A percentile compares a stretch with the other conserved stretches of the same genome.
These are phyloP conservation scores for Sterna hirundo DNA, from an alignment of 2,113 vertebrate species.

Conservation along the genomic window DNA sequence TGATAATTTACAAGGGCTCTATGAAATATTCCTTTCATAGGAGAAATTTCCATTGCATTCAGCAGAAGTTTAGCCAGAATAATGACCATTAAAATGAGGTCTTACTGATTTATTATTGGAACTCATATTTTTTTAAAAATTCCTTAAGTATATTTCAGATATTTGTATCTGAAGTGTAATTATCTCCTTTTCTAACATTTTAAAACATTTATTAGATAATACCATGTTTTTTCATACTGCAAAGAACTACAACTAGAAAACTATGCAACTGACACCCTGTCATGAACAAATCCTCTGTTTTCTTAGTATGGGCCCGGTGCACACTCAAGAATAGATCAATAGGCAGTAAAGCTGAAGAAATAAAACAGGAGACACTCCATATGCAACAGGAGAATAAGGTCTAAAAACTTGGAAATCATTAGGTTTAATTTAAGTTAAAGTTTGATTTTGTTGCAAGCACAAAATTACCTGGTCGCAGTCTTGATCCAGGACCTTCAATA, in stretches of 20 bases:
- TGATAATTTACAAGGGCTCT: neutral
- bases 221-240: slow-evolving; percentile 56
- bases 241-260: slow-evolving; percentile 52
- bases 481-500: slow-evolving; percentile 67
- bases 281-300: slow-evolving; percentile 20
- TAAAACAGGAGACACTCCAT: slow-evolving; percentile 37
- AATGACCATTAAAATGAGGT: neutral
- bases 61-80: neutral
- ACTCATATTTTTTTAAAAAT: neutral
- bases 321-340: slow-evolving; percentile 58
- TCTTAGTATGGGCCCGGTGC: slow-evolving; percentile 30
- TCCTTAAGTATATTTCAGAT: neutral
- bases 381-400: neutral
- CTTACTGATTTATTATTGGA: neutral
- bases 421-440: neutral
- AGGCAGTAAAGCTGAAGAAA: slow-evolving; percentile 66
- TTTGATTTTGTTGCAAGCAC: neutral
- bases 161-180: neutral
- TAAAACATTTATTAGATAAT: slow-evolving; percentile 1
- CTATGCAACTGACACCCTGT: slow-evolving; percentile 48
- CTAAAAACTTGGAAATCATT: neutral
- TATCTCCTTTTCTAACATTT: neutral
- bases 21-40: neutral
- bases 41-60: neutral
- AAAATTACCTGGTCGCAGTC: slow-evolving; percentile 79